These are phyloP conservation scores for Leuciscus idus DNA, from an alignment of 2,113 vertebrate species.

Conservation along the genomic window DNA sequence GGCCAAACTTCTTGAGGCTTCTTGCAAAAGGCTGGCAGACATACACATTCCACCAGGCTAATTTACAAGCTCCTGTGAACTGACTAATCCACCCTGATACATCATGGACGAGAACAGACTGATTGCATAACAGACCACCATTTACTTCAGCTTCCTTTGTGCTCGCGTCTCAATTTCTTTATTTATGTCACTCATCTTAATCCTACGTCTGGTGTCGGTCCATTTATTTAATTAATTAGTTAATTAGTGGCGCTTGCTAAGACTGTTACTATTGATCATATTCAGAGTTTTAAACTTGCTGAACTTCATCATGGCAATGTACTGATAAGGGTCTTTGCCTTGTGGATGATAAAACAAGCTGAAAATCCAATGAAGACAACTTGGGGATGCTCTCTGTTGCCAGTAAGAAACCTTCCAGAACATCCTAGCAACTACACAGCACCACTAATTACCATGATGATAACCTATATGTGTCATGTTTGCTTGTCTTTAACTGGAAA, in stretches of 20 bases:
- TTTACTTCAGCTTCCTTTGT: background rate
- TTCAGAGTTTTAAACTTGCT: background rate
- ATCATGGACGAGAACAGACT: slow-evolving; percentile 39
- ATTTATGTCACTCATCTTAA: background rate
- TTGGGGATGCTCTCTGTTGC: background rate
- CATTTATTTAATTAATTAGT: slow-evolving; percentile 14
- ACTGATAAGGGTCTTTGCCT: background rate
- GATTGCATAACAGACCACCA: slow-evolving; percentile 35
- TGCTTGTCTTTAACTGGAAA: background rate
- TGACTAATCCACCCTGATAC: slow-evolving; percentile 55
- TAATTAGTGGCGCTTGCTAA: background rate
- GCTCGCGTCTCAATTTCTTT: background rate
- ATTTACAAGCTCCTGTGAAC: slow-evolving; percentile 55
- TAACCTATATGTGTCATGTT: background rate
- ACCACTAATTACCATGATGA: background rate
- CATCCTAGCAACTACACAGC: background rate
- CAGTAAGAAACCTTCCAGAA: background rate
- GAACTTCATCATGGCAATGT: background rate
- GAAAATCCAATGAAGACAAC: background rate
- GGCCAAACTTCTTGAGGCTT: slow-evolving; percentile 42
- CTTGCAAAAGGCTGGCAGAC: slow-evolving; percentile 19
- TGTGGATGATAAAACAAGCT: background rate
- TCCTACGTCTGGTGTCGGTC: background rate
- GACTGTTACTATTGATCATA: slow-evolving; percentile 2
- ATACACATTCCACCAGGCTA: slow-evolving; percentile 40